Conservation (phyloP, 2,888 invertebrate genomes). For the Sclerodermus sp. region DNA sequence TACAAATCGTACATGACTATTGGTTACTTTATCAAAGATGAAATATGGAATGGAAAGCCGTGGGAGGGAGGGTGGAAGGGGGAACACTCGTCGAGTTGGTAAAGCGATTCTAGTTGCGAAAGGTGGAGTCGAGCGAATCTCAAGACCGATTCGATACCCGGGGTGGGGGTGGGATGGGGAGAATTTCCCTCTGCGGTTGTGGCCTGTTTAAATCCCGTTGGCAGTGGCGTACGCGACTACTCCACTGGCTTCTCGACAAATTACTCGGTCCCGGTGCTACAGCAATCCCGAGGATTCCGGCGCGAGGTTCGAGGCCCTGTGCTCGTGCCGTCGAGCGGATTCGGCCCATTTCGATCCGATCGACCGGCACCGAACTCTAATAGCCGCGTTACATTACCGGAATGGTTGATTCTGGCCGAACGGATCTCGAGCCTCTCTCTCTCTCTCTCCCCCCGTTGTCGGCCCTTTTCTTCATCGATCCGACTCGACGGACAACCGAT, state of each 20-base stretch:
- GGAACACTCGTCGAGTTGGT: no score
- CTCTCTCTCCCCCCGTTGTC: background rate
- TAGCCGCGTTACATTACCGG: background rate
- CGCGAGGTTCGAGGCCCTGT: conserved; percentile 18
- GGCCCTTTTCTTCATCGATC: no score
- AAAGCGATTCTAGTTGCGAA: no score
- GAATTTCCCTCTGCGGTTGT: conserved; percentile 15
- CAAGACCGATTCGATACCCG: no score
- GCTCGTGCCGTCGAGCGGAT: conserved; percentile 8
- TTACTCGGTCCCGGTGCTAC: conserved; percentile 34
- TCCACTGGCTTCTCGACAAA: conserved; percentile 34
- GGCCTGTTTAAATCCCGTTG: conserved; percentile 34
- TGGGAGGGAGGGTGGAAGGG: no score
- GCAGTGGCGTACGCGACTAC: conserved; percentile 23
- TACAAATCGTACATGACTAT: no score
- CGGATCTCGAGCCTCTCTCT: background rate
- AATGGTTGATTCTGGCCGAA: background rate
- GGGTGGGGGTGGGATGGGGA: conserved; percentile 11
- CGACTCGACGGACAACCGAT: no score
- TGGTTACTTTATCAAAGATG: no score
- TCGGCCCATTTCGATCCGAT: conserved; percentile 14
- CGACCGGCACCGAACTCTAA: conserved; percentile 15
- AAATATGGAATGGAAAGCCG: no score
- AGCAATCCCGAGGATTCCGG: conserved; percentile 33
- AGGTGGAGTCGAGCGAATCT: no score